Evolutionary conservation across 2,113 vertebrate genomes (phyloP), one percentile per base, ranked within the genome.

Genomic region (Scophthalmus maximus): DNA sequence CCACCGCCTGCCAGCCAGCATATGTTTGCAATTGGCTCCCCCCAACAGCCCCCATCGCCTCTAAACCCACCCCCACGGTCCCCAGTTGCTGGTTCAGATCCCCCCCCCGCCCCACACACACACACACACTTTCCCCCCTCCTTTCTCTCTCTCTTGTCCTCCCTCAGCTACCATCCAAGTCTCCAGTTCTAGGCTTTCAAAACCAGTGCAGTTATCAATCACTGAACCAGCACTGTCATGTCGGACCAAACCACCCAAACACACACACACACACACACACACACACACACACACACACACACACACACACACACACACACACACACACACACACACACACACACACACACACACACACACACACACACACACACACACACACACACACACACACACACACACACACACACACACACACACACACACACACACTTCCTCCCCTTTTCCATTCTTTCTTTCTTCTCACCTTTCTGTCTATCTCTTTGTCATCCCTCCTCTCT

Each of bases 21-120:
- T 97, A 97, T 97, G 95, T 96, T 96, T 96, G 96, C 96, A 96
- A 97, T 97, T 96, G 96, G 95, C 95, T 95, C 94, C 94, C 92
- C 95, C 94, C 93, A 76, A 52, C 85, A 76, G 75, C 79, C 84
- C 68, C 77, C 78, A 62, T 74, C 76, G 77, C 79, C 79, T 73
- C 83, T 73, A 71, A 63, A 73, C 49, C 2, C 53, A 70, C 62
- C 30, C 65, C 67, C 82, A 74, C 72, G 70, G 79, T 86, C 86
- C 87, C 81, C 67, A 75, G 88, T 87, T 88, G 78, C 83, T 22
- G 69, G 79, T 79, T 84, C 88, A 84, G 72, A 82, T 66, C 47
- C 63, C 25, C 58, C 47, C 82, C 22, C 63, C 32, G 8, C 29
- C 15, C 53, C 56, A 66, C 71, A 75, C 55, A 49, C 29, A 65